Percentiles rank a stretch among this genome's conserved stretches.
Evolutionary conservation across 2,113 vertebrate species (phyloP).

Genomic region (pig (Sus scrofa)): DNA sequence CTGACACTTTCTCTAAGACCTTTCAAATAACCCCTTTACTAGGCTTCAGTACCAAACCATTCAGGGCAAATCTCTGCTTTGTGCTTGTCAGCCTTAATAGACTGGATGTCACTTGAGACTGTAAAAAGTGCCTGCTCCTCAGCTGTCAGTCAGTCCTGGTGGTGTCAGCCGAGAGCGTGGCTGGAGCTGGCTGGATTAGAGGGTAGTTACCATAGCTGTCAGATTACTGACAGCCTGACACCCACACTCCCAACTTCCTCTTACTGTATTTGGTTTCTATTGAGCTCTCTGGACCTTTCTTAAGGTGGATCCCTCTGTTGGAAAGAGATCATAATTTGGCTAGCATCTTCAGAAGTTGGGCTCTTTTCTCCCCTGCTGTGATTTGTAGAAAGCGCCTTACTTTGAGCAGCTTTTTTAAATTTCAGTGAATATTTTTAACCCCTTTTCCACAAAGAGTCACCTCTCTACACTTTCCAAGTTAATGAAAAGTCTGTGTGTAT

Average conservation of each 20-base stretch:
- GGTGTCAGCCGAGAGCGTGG: constrained; percentile 98
- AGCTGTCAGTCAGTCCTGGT: constrained; percentile 99
- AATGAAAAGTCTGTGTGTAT: not conserved
- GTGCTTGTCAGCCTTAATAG: constrained; percentile 99
- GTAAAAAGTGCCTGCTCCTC: constrained; percentile 98
- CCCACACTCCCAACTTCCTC: constrained; percentile 97
- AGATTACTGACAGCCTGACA: constrained; percentile 99
- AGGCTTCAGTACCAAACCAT: constrained; percentile 96
- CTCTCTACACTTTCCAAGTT: constrained; percentile 1
- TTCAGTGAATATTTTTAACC: constrained; percentile 36
- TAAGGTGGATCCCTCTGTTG: constrained; percentile 89
- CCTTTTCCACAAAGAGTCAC: constrained; percentile 23
- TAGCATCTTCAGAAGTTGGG: constrained; percentile 78
- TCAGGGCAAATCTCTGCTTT: constrained; percentile 99
- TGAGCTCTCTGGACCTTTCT: constrained; percentile 90
- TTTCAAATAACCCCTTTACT: constrained; percentile 99
- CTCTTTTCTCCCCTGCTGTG: constrained; percentile 54
- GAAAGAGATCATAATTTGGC: constrained; percentile 81
- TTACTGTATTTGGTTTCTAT: constrained; percentile 96
- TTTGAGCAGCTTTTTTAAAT: not conserved
- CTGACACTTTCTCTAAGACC: constrained; percentile 98
- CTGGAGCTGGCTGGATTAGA: constrained; percentile 99
- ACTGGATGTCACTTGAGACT: constrained; percentile 99
- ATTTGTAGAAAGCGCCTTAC: constrained; percentile 23
- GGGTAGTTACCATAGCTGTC: constrained; percentile 99